Percentiles rank a stretch among this genome's conserved stretches.
Evolutionary conservation across 2,888 invertebrate genomes (phyloP).

Genomic region (Trileptium ribeirensis): DNA sequence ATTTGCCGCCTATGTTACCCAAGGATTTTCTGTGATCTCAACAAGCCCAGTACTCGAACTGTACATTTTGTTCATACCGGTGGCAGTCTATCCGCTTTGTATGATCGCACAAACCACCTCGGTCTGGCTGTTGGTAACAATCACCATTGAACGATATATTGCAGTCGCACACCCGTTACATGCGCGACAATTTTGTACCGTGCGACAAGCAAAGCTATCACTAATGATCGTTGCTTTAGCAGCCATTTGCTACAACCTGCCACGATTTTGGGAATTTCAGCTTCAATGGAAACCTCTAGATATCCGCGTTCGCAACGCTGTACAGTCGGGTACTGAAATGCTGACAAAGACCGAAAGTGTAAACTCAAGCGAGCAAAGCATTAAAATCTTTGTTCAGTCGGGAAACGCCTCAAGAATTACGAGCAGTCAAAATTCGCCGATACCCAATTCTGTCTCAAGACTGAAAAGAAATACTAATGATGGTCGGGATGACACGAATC

Average conservation of each 20-base stretch:
- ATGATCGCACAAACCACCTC: slow-evolving; percentile 8
- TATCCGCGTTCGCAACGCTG: not conserved
- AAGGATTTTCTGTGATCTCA: not conserved
- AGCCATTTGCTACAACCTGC: slow-evolving; percentile 4
- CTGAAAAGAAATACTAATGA: no score
- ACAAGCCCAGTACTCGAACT: not conserved
- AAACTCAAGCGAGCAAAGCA: not conserved
- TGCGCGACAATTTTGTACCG: slow-evolving; percentile 11
- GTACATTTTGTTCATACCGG: not conserved
- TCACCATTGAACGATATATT: slow-evolving; percentile 14
- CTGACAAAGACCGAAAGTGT: not conserved
- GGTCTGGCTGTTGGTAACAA: not conserved
- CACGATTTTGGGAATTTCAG: slow-evolving; percentile 12
- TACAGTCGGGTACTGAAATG: not conserved
- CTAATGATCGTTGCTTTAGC: not conserved
- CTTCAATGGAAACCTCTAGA: not conserved
- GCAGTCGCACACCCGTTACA: slow-evolving; percentile 1
- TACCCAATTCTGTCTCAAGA: no score
- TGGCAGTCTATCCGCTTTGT: not conserved
- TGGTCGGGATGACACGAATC: not conserved
- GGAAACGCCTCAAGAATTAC: not conserved
- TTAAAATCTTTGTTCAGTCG: no score
- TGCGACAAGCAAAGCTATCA: not conserved
- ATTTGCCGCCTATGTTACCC: slow-evolving; percentile 1
- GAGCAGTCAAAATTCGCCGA: not conserved